phyloP scores from a whole-genome alignment of 2,113 vertebrate genomes.

The Corythaixoides concolor region DNA sequence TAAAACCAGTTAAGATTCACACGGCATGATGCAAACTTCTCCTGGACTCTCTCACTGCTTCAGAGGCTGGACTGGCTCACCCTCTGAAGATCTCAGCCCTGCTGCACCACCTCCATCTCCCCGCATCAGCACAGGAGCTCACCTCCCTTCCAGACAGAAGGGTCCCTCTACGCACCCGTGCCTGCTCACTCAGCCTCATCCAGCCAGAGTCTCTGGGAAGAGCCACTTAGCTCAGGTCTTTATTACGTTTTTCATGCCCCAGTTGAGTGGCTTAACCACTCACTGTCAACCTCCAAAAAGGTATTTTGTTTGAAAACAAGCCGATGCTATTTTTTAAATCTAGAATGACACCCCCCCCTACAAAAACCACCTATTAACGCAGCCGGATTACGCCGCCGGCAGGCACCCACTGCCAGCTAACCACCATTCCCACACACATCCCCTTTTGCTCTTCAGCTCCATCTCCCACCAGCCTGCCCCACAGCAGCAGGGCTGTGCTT shows the following conservation, averaged over 20 bases:
- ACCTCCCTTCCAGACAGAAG: not conserved
- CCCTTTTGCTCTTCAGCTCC: fast-evolving
- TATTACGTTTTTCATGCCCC: not conserved
- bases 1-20: not conserved
- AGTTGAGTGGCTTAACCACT: not conserved
- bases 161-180: fast-evolving
- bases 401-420: no score
- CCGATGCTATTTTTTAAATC: not conserved
- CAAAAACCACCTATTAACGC: not conserved
- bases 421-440: not conserved
- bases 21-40: fast-evolving
- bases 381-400: not conserved
- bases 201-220: not conserved
- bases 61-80: not conserved
- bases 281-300: not conserved
- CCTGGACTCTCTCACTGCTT: not conserved
- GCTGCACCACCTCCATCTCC: not conserved
- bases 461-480: fast-evolving
- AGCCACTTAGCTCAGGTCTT: not conserved
- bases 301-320: not conserved
- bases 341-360: not conserved
- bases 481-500: not conserved
- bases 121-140: fast-evolving
- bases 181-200: fast-evolving
- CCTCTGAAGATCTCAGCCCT: not conserved